Evolutionary conservation across 92 coral and sea anemone species (phyloP).

Genomic region (Metridium senile): DNA sequence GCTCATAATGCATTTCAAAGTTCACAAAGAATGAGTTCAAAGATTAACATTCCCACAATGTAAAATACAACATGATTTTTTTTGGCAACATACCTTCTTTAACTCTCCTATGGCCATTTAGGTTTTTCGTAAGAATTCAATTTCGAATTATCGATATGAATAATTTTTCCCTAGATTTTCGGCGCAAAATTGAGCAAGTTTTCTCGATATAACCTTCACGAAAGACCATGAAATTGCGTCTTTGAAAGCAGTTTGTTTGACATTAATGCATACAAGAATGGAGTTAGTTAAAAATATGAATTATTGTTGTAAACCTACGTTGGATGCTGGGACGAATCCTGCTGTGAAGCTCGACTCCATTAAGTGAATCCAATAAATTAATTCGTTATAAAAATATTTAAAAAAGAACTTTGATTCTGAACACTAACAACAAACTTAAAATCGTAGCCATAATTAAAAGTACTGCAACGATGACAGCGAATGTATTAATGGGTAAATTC

Average conservation of each 20-base stretch:
- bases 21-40: no score
- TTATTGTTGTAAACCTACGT: neutral
- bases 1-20: no score
- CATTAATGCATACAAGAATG: neutral
- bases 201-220: neutral
- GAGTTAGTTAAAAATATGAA: neutral
- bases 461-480: neutral
- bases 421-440: no score
- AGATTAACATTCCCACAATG: no score
- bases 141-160: neutral
- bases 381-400: neutral
- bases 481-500: neutral
- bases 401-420: no score
- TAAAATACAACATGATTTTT: no score
- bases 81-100: neutral
- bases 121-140: neutral
- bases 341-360: slow-evolving; percentile 9
- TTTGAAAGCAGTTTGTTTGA: neutral
- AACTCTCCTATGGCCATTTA: neutral
- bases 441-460: neutral
- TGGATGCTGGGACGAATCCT: neutral
- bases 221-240: neutral
- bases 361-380: neutral
- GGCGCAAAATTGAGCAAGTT: no score
- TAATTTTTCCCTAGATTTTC: neutral